Evolutionary conservation across 1,140 invertebrate genomes (phyloP), one percentile per base, ranked within the genome.

Genomic region (Brevipalpus yothersi): DNA sequence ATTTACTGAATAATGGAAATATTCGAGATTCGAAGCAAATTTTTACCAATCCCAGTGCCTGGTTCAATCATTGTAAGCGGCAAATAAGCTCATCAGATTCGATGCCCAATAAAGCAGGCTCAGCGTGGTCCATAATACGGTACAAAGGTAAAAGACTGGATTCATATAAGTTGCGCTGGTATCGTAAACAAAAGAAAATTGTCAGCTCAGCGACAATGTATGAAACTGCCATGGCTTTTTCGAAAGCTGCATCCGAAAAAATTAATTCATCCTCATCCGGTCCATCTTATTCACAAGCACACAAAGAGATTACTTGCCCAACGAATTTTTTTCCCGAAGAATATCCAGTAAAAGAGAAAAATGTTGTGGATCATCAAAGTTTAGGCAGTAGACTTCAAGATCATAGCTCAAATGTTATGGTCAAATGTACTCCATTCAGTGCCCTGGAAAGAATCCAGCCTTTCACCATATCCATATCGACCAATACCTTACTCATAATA

Each of bases 1-100:
- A 91, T 72, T 73, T 91, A 21, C 73, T 88, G 63, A 68, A 79
- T 49, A 84, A 84, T 76, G 87, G 87, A 41, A 86, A 85, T 75
- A 91, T 91, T 60, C 79, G 82, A 69, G 85, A 88, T 72, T 85
- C 83, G 56, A 81, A 84, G 69, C 81, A 86, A 62, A 77, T 86
- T 65, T 91, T 89, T 71, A 79, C 81, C 60, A 86, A 85, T n/a
- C 86, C 86, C 21, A 87, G 84, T 67, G 83, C 86, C 4, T 91
- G 86, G 87, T 86, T 86, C 0, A 84, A 86, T 67, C 81, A 87
- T 68, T 91, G 87, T 69, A 90, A 90, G 67, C 77, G 84, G 62
- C 83, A 88, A 54, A 83, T 89, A 19, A 90, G 90, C 73, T 85
- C 86, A 7, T 82, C 86, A 58, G 89, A 89, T 69, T 88, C 87